Evolutionary conservation across 2,888 invertebrate species (phyloP).

Genomic region (Chouioia cunea): DNA sequence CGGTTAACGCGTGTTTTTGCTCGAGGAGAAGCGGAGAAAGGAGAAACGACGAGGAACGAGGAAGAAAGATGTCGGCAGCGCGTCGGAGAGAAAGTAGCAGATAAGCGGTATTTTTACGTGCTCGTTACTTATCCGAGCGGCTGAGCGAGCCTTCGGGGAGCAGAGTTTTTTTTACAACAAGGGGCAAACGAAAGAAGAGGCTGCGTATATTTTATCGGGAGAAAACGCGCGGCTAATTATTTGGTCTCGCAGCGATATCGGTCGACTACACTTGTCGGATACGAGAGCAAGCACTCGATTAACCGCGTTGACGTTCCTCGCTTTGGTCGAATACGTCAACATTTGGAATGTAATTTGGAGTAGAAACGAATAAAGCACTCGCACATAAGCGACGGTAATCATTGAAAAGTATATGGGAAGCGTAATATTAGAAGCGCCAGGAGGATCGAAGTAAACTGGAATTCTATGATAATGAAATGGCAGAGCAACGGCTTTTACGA

Average conservation of each 20-base stretch:
- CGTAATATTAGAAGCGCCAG: conserved; percentile 29
- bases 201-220: conserved; percentile 41
- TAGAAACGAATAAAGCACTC: too few species aligned
- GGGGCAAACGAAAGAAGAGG: conserved; percentile 32
- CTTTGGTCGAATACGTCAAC: too few species aligned
- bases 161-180: conserved; percentile 38
- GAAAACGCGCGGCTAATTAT: conserved; percentile 51
- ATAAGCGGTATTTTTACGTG: conserved; percentile 49
- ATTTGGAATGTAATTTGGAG: too few species aligned
- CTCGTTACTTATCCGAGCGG: conserved; percentile 47
- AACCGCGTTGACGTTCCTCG: conserved; percentile 38
- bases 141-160: conserved; percentile 23
- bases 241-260: conserved; percentile 47
- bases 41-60: not conserved
- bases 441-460: conserved; percentile 54
- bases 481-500: conserved; percentile 45
- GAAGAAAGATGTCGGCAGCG: not conserved
- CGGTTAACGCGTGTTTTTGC: too few species aligned
- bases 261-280: conserved; percentile 13
- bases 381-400: too few species aligned
- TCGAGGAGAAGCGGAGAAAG: conserved; percentile 11
- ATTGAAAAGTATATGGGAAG: too few species aligned
- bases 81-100: conserved; percentile 36
- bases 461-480: conserved; percentile 66
- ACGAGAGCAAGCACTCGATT: conserved; percentile 34